Conservation (phyloP, 2,797 vertebrate genomes). For the Liparis tanakae region DNA sequence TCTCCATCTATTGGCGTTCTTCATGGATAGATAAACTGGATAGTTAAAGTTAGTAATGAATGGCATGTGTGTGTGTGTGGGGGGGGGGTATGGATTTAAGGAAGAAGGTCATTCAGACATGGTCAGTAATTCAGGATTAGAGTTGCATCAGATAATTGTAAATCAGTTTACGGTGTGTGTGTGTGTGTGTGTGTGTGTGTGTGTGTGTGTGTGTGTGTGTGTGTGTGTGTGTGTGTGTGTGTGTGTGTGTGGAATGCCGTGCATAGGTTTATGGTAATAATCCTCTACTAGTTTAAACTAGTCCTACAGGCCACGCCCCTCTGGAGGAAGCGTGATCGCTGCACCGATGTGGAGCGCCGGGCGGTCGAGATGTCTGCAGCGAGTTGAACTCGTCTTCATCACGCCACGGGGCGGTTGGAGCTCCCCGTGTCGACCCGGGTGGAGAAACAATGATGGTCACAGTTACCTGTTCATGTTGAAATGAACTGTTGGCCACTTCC, state of each 20-base stretch:
- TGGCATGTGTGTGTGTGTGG: slow-evolving; percentile 63
- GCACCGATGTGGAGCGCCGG: too few relatives aligned
- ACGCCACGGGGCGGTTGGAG: neutral
- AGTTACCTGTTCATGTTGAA: neutral
- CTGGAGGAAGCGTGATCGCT: too few relatives aligned
- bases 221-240: neutral
- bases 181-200: neutral
- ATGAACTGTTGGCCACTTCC: neutral
- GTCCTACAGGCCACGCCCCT: too few relatives aligned
- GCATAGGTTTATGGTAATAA: neutral
- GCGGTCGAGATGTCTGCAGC: too few relatives aligned
- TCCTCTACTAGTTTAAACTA: neutral
- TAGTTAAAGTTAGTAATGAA: slow-evolving; percentile 51
- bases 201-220: neutral
- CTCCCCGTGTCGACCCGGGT: neutral
- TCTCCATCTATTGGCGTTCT: slow-evolving; percentile 37
- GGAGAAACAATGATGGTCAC: neutral
- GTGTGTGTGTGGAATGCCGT: neutral
- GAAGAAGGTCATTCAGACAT: slow-evolving; percentile 11
- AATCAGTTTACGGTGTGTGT: neutral
- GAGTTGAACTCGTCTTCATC: neutral
- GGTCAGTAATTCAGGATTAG: slow-evolving; percentile 20
- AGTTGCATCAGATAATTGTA: neutral
- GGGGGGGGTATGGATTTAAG: slow-evolving; percentile 12
- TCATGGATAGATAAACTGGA: slow-evolving; percentile 44